Conservation (phyloP, 2,888 invertebrate genomes). For the Aromia moschata region DNA sequence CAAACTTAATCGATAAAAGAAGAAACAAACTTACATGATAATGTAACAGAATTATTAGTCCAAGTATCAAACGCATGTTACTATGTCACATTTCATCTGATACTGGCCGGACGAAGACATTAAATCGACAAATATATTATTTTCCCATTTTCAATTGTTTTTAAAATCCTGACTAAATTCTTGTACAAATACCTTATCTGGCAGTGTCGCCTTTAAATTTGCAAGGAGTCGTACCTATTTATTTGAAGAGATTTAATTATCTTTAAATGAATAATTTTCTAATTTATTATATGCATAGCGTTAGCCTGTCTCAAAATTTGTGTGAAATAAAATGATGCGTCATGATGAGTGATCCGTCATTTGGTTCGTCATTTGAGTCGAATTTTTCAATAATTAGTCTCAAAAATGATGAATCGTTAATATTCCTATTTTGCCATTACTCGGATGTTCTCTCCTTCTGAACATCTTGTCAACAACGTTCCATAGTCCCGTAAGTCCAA, state of each 20-base stretch:
- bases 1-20: too few relatives aligned
- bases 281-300: constrained; percentile 2
- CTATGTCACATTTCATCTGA: constrained; percentile 18
- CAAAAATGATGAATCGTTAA: too few relatives aligned
- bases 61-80: constrained; percentile 23
- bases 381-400: too few relatives aligned
- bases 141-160: constrained; percentile 16
- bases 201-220: constrained; percentile 11
- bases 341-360: too few relatives aligned
- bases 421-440: too few relatives aligned
- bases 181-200: constrained; percentile 19
- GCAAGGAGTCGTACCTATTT: constrained; percentile 9
- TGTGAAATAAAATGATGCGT: too few relatives aligned
- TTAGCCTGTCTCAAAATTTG: too few relatives aligned
- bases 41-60: constrained; percentile 8
- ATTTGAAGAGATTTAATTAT: constrained; percentile 18
- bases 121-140: constrained; percentile 12
- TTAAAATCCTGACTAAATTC: constrained; percentile 17
- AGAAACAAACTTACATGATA: constrained; percentile 16
- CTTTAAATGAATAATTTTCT: constrained; percentile 1
- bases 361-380: too few relatives aligned
- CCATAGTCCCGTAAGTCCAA: too few relatives aligned
- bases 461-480: too few relatives aligned
- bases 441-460: too few relatives aligned
- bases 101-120: constrained; percentile 9